Evolutionary conservation across 1,140 invertebrate genomes (phyloP).

Genomic region (Aphis gossypii): DNA sequence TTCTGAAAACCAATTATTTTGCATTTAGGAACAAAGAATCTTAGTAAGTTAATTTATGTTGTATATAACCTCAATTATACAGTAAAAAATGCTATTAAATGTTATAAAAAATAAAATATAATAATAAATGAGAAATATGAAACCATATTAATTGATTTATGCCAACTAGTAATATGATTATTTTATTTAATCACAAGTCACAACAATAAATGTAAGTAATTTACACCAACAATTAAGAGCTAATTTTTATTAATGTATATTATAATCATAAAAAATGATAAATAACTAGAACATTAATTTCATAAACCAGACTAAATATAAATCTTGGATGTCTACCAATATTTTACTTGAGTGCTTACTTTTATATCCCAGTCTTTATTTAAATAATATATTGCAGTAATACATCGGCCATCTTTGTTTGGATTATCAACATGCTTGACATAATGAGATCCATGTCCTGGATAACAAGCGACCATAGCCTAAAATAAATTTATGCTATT

Average conservation of each 20-base stretch:
- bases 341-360: conserved; percentile 63
- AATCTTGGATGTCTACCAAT: conserved; percentile 2
- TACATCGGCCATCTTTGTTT: conserved; percentile 91
- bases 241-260: not conserved
- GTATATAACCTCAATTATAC: not conserved
- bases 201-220: not conserved
- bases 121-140: not conserved
- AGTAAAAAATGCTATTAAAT: not conserved
- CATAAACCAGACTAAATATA: conserved; percentile 26
- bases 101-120: not conserved
- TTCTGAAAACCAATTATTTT: not conserved
- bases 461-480: conserved; percentile 98
- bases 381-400: conserved; percentile 95
- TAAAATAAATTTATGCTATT: conserved; percentile 66
- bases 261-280: not conserved
- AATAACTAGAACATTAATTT: conserved; percentile 2
- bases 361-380: conserved; percentile 90
- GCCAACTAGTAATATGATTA: not conserved
- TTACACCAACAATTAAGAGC: not conserved
- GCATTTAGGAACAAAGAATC: not conserved
- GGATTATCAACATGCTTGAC: conserved; percentile 98
- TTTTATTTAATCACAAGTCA: not conserved
- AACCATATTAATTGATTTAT: not conserved
- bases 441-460: conserved; percentile 89
- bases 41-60: not conserved